These are phyloP conservation scores for Busseola fusca DNA, from an alignment of 2,888 invertebrate genomes.

Conservation along the genomic window DNA sequence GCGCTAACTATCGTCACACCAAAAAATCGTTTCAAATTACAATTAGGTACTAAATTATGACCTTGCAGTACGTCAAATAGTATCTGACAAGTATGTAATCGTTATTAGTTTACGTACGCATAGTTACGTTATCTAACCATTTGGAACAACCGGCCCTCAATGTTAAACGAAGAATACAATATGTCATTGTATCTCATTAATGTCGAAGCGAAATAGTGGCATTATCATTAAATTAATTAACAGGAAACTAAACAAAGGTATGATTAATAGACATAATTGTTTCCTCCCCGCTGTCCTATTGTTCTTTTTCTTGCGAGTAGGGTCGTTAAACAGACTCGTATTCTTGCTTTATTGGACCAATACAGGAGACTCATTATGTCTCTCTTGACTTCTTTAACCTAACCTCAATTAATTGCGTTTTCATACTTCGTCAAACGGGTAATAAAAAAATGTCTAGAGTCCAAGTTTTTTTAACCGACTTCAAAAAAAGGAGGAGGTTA, in stretches of 20 bases:
- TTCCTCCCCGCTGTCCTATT: slow-evolving; percentile 19
- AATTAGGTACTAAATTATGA: too few species aligned
- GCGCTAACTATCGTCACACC: too few species aligned
- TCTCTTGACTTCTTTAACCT: background rate
- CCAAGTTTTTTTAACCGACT: too few species aligned
- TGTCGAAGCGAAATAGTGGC: slow-evolving; percentile 7
- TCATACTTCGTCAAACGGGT: background rate
- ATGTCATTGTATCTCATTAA: slow-evolving; percentile 21
- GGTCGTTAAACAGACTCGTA: slow-evolving; percentile 3
- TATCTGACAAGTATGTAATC: too few species aligned
- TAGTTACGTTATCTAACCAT: too few species aligned
- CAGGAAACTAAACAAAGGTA: slow-evolving; percentile 10
- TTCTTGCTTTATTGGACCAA: slow-evolving; percentile 14
- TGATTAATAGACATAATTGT: slow-evolving; percentile 32
- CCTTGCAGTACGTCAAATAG: too few species aligned
- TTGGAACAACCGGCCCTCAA: too few species aligned
- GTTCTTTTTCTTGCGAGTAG: slow-evolving; percentile 34
- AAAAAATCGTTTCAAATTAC: too few species aligned
- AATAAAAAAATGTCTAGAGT: too few species aligned
- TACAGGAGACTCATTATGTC: slow-evolving; percentile 4
- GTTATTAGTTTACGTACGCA: too few species aligned
- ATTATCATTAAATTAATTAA: slow-evolving; percentile 26
- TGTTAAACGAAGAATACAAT: background rate
- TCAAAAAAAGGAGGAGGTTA: too few species aligned
- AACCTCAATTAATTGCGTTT: background rate